These are phyloP conservation scores for Erebia epiphron DNA, from an alignment of 2,888 invertebrate species.

Conservation along the genomic window DNA sequence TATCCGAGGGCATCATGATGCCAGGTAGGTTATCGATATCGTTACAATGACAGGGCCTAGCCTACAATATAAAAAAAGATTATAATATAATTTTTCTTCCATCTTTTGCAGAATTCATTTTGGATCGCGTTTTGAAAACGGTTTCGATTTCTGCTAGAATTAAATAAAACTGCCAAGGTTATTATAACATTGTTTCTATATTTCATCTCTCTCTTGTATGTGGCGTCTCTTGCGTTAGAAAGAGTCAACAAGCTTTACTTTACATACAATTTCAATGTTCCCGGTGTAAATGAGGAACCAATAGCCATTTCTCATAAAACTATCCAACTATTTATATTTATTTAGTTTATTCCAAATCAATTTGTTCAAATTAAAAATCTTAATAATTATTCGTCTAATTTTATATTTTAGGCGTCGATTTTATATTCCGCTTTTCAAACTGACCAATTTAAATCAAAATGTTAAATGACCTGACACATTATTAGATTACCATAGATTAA, in stretches of 20 bases:
- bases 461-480: too few relatives aligned
- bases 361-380: background rate
- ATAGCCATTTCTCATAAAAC: slow-evolving; percentile 21
- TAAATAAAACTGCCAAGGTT: slow-evolving; percentile 19
- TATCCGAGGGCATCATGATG: too few relatives aligned
- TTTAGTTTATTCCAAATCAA: slow-evolving; percentile 18
- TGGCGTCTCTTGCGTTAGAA: background rate
- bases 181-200: slow-evolving; percentile 23
- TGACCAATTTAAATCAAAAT: background rate
- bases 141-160: background rate
- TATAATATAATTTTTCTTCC: too few relatives aligned
- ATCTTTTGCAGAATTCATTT: too few relatives aligned
- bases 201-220: slow-evolving; percentile 23
- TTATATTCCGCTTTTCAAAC: background rate
- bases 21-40: too few relatives aligned
- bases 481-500: too few relatives aligned
- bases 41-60: too few relatives aligned
- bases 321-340: slow-evolving; percentile 24
- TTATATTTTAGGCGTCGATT: background rate
- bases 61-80: too few relatives aligned
- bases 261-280: slow-evolving; percentile 5
- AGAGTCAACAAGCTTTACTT: slow-evolving; percentile 17
- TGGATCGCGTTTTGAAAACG: background rate
- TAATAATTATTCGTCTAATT: background rate
- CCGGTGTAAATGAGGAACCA: slow-evolving; percentile 13